A percentile compares a stretch with the other conserved stretches of the same genome.
These are phyloP conservation scores for Allolobophora icterica DNA, from an alignment of 2,888 invertebrate species.

Conservation along the genomic window DNA sequence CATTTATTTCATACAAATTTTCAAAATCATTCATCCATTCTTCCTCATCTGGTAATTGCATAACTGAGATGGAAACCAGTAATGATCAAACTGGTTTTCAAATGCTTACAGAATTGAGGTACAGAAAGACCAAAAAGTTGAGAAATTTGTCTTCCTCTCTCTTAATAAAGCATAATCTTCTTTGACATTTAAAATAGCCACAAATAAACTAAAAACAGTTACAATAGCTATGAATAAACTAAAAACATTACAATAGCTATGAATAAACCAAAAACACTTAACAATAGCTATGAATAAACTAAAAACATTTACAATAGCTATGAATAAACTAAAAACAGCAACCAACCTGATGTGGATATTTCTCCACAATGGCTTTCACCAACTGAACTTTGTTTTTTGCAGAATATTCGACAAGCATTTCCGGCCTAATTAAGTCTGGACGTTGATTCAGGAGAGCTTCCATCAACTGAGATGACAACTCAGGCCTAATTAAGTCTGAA, in stretches of 20 bases:
- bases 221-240: background rate
- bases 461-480: background rate
- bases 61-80: no score
- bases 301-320: background rate
- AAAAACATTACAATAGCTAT: background rate
- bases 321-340: background rate
- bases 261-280: background rate
- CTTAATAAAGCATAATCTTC: no score
- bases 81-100: no score
- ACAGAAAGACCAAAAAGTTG: no score
- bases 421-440: background rate
- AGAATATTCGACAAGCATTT: background rate
- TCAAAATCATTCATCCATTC: no score
- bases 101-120: no score
- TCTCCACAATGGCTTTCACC: constrained; percentile 6
- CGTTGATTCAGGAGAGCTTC: background rate
- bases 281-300: background rate
- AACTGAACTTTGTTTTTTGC: background rate
- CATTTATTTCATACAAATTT: no score
- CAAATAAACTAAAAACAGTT: no score
- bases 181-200: no score
- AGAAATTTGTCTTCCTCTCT: no score
- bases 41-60: no score
- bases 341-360: background rate
- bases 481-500: background rate